Percentiles rank a stretch among this genome's conserved stretches.
Evolutionary conservation across 2,797 vertebrate species (phyloP).

Genomic region (Pipistrellus kuhlii): DNA sequence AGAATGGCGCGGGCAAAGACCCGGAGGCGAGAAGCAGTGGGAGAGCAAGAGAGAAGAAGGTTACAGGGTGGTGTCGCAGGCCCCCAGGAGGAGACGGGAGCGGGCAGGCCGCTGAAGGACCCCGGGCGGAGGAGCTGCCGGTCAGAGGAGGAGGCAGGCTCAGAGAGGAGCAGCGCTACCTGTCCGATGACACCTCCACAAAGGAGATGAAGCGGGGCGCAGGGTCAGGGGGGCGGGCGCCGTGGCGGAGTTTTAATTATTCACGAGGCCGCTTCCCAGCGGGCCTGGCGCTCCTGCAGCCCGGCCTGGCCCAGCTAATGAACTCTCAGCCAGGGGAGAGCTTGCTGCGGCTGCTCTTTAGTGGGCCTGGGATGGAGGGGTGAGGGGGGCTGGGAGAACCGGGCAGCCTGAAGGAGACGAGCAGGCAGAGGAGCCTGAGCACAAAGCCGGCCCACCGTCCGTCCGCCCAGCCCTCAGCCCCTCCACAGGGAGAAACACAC

Average conservation of each 20-base stretch:
- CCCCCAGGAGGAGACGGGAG: background rate
- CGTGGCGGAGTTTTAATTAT: background rate
- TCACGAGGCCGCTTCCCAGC: slow-evolving; percentile 23
- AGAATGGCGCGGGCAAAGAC: background rate
- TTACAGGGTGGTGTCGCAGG: background rate
- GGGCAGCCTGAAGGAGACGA: background rate
- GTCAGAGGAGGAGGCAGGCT: slow-evolving; percentile 13
- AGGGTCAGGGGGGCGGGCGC: background rate
- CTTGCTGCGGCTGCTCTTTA: background rate
- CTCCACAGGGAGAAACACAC: background rate
- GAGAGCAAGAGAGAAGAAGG: background rate
- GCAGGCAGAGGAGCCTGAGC: background rate
- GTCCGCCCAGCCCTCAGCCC: background rate
- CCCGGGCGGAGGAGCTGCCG: background rate
- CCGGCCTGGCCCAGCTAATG: background rate
- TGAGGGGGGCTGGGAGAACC: background rate
- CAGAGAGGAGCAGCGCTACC: background rate
- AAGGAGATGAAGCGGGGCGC: background rate
- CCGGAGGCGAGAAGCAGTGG: background rate
- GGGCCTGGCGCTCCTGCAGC: background rate
- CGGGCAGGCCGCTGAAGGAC: background rate
- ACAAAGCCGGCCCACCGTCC: accelerated
- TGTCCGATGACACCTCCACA: background rate
- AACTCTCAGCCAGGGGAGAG: background rate
- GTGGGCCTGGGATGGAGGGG: background rate